phyloP scores from a whole-genome alignment of 2,113 vertebrate species.

The Turdus rufiventris region DNA sequence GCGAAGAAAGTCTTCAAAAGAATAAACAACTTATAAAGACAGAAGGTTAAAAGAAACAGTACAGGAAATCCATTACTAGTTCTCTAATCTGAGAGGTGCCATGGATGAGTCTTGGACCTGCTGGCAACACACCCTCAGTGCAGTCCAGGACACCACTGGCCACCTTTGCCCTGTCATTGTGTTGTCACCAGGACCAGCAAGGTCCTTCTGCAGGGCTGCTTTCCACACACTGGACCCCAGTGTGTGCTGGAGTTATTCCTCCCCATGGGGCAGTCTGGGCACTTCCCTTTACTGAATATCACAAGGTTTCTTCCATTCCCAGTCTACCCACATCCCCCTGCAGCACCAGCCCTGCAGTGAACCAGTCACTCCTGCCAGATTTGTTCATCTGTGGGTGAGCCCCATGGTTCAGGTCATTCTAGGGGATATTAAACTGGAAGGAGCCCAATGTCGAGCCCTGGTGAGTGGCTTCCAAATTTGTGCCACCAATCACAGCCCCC shows the following conservation, averaged over 20 bases:
- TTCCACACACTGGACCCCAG: neutral
- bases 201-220: neutral
- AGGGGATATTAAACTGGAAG: neutral
- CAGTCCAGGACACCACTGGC: neutral
- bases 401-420: neutral
- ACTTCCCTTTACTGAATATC: neutral
- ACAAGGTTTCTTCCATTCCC: neutral
- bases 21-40: neutral
- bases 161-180: neutral
- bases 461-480: neutral
- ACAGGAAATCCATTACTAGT: neutral
- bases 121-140: fast-evolving
- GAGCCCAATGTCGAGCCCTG: neutral
- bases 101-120: neutral
- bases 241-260: neutral
- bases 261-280: neutral
- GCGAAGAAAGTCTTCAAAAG: neutral
- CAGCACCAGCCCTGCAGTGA: neutral
- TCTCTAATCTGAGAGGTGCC: neutral
- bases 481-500: neutral
- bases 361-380: neutral
- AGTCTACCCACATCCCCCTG: neutral
- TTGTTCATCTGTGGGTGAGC: too few relatives aligned
- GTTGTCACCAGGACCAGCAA: neutral
- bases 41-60: neutral